Evolutionary conservation across 53 echinoderm and acorn worm species (phyloP).

Genomic region (Astropecten irregularis): DNA sequence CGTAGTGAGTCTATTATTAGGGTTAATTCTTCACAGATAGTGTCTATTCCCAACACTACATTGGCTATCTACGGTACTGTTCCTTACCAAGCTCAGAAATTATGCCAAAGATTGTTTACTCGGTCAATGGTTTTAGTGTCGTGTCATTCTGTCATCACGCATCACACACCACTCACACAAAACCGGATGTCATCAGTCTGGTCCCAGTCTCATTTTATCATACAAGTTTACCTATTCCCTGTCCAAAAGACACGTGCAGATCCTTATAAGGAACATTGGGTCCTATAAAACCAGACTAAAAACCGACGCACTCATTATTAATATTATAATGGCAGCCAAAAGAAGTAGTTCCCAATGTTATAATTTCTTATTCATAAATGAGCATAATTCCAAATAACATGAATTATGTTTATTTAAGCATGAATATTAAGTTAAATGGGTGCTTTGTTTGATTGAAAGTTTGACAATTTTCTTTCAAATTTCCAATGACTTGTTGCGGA

Average conservation of each 20-base stretch:
- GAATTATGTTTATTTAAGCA: too few species aligned
- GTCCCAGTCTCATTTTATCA: constrained; percentile 43
- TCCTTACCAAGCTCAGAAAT: too few species aligned
- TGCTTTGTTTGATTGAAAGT: not conserved
- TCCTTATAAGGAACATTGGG: not conserved
- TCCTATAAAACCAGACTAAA: not conserved
- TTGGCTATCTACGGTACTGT: too few species aligned
- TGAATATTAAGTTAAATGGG: not conserved
- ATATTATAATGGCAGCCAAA: not conserved
- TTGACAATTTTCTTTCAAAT: not conserved
- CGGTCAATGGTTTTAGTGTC: too few species aligned
- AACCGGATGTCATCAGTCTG: constrained; percentile 23
- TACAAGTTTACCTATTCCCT: too few species aligned
- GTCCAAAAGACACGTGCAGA: not conserved
- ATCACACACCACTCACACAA: not conserved
- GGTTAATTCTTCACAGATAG: too few species aligned
- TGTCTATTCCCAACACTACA: too few species aligned
- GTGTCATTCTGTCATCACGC: too few species aligned
- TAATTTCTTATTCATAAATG: not conserved
- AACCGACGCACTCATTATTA: not conserved
- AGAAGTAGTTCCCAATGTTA: not conserved
- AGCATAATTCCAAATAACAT: too few species aligned
- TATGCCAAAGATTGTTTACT: too few species aligned
- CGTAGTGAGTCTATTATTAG: too few species aligned
- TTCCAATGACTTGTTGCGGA: not conserved